Evolutionary conservation across 2,797 vertebrate genomes (phyloP), one percentile per base, ranked within the genome.

Genomic region (Gallinago solitaria): DNA sequence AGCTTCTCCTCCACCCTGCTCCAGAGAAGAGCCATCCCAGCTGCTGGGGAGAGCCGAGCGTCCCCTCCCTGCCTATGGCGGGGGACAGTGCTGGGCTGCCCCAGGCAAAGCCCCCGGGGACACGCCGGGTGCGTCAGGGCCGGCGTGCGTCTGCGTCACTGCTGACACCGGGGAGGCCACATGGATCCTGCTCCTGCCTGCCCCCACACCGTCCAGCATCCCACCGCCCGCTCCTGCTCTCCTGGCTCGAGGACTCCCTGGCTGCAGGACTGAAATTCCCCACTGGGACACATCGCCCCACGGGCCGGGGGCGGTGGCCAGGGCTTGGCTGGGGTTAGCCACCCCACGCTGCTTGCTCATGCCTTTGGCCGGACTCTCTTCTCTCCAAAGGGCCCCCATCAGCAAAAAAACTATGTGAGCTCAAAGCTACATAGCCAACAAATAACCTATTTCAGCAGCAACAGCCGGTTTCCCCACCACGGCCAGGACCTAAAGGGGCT

Each of bases 121-220:
- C 12, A 8, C 2, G 2, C 25, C 0, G 2, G 51, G 3, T 43
- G 54, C 45, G 4, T 57, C 74, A 45, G 23, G 54, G 53, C 59
- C 6, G 0, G 39, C 5, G 1, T 11, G 39, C 1, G 3, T 5
- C 3, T 28, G 9, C 13, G 4, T 89, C 69, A 53, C 60, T 74
- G 83, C 67, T 75, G 79, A 35, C 83, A 45, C 28, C 6, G 25
- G 8, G 2, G 68, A 57, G 39, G 45, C 20, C 50, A 25, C 3
- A 5, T 0, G 0, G 51, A 2, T 47, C 39, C n/a, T 0, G 1
- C 24, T 92, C 43, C 78, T 2, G 4, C 28, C 20, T 74, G 47
- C 47, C 24, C 43, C 32, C 61, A 37, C 0, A 0, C 67, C 3
- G 0, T 27, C 30, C 5, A 11, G 51, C 33, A 71, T 41, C 86